Percentiles rank a stretch among this genome's conserved stretches.
Evolutionary conservation across 2,797 vertebrate genomes (phyloP).

Genomic region (Nasua narica): DNA sequence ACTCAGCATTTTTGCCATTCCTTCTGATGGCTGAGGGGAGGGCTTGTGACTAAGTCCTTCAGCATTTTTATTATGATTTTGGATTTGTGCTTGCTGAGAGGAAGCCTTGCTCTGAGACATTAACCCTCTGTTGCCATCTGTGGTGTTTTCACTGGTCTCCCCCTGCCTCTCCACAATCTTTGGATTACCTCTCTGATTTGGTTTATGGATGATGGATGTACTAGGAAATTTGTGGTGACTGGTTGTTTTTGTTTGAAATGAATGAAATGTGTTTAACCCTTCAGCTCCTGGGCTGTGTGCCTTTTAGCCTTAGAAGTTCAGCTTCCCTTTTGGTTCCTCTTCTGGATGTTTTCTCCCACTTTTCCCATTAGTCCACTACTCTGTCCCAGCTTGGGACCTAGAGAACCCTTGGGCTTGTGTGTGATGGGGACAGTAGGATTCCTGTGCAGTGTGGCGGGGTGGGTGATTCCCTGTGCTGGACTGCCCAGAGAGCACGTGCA

Average conservation of each 20-base stretch:
- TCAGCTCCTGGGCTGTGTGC: not conserved
- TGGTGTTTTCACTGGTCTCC: not conserved
- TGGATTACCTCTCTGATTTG: not conserved
- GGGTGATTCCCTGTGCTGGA: not conserved
- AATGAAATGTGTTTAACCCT: constrained; percentile 11
- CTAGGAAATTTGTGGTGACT: not conserved
- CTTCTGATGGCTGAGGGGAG: constrained; percentile 48
- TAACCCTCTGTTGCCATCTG: constrained; percentile 49
- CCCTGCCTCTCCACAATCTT: not conserved
- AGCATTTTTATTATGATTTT: constrained; percentile 55
- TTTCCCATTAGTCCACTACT: not conserved
- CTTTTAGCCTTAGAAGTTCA: not conserved
- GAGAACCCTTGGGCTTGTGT: not conserved
- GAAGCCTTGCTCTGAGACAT: constrained; percentile 23
- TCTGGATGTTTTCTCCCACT: not conserved
- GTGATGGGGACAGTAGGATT: not conserved
- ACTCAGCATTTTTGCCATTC: constrained; percentile 71
- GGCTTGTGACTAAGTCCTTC: constrained; percentile 56
- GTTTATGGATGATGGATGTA: not conserved
- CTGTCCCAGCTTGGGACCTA: not conserved
- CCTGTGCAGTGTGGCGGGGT: accelerated
- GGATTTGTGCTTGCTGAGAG: constrained; percentile 49
- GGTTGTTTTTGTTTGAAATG: not conserved
- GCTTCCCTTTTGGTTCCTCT: not conserved
- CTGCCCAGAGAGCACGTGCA: not conserved